These are phyloP conservation scores for Pasiphila rectangulata DNA, from an alignment of 2,888 invertebrate genomes.

Conservation along the genomic window DNA sequence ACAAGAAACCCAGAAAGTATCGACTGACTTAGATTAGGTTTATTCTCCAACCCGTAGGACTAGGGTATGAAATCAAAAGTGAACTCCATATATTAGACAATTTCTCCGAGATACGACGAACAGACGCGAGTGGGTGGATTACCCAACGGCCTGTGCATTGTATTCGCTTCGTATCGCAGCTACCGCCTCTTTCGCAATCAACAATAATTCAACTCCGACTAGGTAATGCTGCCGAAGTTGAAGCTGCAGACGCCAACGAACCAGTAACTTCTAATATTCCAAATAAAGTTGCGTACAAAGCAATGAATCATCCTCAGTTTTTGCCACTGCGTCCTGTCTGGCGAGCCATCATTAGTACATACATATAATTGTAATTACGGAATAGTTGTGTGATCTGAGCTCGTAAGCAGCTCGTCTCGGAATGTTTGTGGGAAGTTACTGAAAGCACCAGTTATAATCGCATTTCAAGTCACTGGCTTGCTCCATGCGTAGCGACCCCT, in stretches of 20 bases:
- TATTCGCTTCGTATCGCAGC: neutral
- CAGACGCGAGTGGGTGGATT: constrained; percentile 6
- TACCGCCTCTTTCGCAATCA: constrained; percentile 10
- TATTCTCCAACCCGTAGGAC: no score
- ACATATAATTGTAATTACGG: constrained; percentile 17
- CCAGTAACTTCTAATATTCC: no score
- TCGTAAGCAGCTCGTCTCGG: constrained; percentile 19
- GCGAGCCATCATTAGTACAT: constrained; percentile 14
- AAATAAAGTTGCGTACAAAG: no score
- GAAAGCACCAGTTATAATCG: no score
- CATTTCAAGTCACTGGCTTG: no score
- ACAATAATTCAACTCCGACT: constrained; percentile 14
- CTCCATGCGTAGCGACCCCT: neutral
- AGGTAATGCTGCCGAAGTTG: neutral
- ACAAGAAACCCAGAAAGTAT: no score
- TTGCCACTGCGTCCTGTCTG: constrained; percentile 16
- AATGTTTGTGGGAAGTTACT: constrained; percentile 8
- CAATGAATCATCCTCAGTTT: constrained; percentile 14
- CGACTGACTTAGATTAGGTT: no score
- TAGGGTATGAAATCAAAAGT: neutral
- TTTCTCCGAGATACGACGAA: constrained; percentile 9
- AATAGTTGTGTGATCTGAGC: constrained; percentile 17
- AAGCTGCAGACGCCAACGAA: no score
- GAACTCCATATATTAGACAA: constrained; percentile 10
- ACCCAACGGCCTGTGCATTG: neutral